Percentiles rank a stretch among this genome's conserved stretches.
Evolutionary conservation across 2,797 vertebrate genomes (phyloP).

Genomic region (Lutjanus argentimaculatus): DNA sequence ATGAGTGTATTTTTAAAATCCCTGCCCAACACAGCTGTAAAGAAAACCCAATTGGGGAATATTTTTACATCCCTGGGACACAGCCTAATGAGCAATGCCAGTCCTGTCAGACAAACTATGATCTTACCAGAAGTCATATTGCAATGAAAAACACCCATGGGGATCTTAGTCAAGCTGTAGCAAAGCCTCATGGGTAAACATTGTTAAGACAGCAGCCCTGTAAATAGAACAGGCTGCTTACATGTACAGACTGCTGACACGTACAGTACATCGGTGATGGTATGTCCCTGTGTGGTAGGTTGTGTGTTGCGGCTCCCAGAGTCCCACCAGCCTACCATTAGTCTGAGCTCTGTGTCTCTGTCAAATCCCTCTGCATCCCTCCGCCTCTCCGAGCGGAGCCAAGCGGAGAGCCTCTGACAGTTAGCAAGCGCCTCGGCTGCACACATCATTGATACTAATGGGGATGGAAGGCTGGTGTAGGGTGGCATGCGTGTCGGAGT

Average conservation of each 20-base stretch:
- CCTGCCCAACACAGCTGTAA: neutral
- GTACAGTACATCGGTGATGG: slow-evolving; percentile 27
- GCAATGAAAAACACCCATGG: slow-evolving; percentile 52
- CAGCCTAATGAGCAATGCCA: slow-evolving; percentile 66
- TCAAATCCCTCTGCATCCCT: slow-evolving; percentile 66
- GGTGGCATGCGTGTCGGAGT: slow-evolving; percentile 60
- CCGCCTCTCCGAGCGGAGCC: slow-evolving; percentile 52
- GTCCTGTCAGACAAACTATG: slow-evolving; percentile 62
- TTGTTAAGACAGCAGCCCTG: slow-evolving; percentile 58
- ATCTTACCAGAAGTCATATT: slow-evolving; percentile 53
- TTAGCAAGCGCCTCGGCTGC: slow-evolving; percentile 62
- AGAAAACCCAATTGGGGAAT: slow-evolving; percentile 29
- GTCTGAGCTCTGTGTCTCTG: slow-evolving; percentile 64
- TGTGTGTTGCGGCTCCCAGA: slow-evolving; percentile 35
- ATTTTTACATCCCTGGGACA: slow-evolving; percentile 46
- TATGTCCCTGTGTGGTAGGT: slow-evolving; percentile 35
- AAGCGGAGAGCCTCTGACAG: slow-evolving; percentile 69
- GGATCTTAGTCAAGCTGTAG: slow-evolving; percentile 55
- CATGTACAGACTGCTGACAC: slow-evolving; percentile 44
- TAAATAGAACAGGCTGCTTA: slow-evolving; percentile 63
- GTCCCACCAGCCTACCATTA: slow-evolving; percentile 64
- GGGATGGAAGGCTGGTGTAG: slow-evolving; percentile 63
- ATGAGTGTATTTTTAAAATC: slow-evolving; percentile 20
- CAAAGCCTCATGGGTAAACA: slow-evolving; percentile 68
- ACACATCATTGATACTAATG: slow-evolving; percentile 82